Base-by-base conservation (phyloP, 2,797 vertebrate genomes). In the Etheostoma perlongum region DNA sequence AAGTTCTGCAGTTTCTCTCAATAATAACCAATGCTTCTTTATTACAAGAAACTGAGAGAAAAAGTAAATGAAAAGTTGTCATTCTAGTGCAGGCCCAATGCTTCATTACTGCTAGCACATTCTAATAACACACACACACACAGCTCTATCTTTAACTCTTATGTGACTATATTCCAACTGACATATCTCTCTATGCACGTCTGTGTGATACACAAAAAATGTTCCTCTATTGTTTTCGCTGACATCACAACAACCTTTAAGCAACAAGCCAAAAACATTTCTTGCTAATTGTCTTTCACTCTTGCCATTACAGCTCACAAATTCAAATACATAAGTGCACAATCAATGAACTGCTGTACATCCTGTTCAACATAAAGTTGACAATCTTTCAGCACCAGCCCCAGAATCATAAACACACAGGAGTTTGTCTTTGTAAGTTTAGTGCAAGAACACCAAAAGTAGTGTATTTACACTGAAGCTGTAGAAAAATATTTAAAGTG, bases 21-120 rank as follows among this genome's bases (percentile, higher is more conserved):
- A 82, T 48, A 78, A 64, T 74, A 86, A 82, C 46, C 27, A 27
- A 57, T 0, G 10, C 66, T 83, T 90, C 87, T 79, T 89, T 71
- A 72, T 85, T 86, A 76, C 47, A 52, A 73, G 66, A 72, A 83
- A 72, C 40, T 1, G 53, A 74, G 60, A 30, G 23, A 59, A 67
- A 53, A 53, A 57, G 40, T 2, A 51, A 36, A 77, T 68, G 27
- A 76, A 78, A 90, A 71, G 71, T 63, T 68, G 49, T 58, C 63
- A 62, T 55, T 70, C n/a, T 68, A 55, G 74, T 81, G 60, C 76
- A 84, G 74, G 86, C 88, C 85, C 63, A 71, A 14, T 64, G 79
- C 78, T 83, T 87, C 78, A 86, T 85, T 90, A 82, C 42, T 46
- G 72, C 65, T 63, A 63, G 74, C 67, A 64, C 42, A 3, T 36